Base-by-base conservation (phyloP, 2,888 invertebrate genomes). In the Papilio protenor region DNA sequence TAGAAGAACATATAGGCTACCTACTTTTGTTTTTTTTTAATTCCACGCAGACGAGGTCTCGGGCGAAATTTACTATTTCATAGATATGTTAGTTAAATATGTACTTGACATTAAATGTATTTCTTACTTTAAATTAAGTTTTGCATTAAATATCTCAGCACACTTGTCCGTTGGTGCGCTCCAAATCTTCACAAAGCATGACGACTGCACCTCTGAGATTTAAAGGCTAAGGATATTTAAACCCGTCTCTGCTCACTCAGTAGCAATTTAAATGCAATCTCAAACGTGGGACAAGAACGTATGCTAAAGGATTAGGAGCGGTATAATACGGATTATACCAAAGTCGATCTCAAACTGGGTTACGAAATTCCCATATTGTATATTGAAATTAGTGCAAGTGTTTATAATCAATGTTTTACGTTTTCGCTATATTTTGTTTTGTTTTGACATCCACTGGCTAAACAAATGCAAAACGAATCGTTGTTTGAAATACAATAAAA, bases 101-200 rank as follows among this genome's bases (percentile, higher is more conserved):
- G 16, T 61, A 6, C 33, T 14, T 33, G 6, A 4, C 33, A 27
- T 18, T 18, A 61, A 59, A 14, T 23, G 16, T 40, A 14, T 40
- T 2, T n/a, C 18, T 18, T 40, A 69, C n/a, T 69, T 40, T 45
- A 66, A 2, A 5, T 1, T 45, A 12, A 45, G 64, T 11, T 27
- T 45, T 45, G 21, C 61, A 49, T 47, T 61, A 23, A 59, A 73
- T 40, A 73, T 69, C 66, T 66, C 16, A 23, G 18, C 27, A 2
- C 18, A 33, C 45, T 16, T 16, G n/a, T 12, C n/a, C 16, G 12
- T 66, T 52, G 12, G 18, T 55, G 3, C 73, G 77, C 55, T 77
- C 77, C 64, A 77, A 55, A 77, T 73, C 72, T 77, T 73, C 77
- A 77, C 66, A 10, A 40, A 27, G 77, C 77, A 73, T 77, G 77